These are phyloP conservation scores for Anseranas semipalmata DNA, from an alignment of 2,113 vertebrate genomes.

Conservation along the genomic window DNA sequence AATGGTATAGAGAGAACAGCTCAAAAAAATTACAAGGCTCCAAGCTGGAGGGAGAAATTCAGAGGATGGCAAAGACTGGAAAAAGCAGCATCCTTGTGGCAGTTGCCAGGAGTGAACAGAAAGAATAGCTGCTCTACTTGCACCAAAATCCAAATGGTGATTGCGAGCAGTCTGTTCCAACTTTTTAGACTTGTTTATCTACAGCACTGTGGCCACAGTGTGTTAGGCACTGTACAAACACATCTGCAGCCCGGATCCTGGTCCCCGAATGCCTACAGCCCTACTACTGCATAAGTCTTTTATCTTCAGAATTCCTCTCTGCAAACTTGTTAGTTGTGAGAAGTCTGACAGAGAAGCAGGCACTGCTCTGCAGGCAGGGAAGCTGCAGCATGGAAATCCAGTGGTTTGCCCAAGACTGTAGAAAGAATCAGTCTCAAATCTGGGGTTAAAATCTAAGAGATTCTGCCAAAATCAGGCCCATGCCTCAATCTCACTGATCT, in stretches of 20 bases:
- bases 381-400: background rate
- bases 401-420: background rate
- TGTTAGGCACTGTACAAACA: conserved; percentile 31
- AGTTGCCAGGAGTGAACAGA: background rate
- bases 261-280: background rate
- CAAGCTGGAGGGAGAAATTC: background rate
- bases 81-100: background rate
- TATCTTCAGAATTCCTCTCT: background rate
- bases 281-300: background rate
- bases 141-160: background rate
- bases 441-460: background rate
- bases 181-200: conserved; percentile 22
- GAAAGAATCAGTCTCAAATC: background rate
- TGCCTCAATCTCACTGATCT: background rate
- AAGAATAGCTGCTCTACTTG: background rate
- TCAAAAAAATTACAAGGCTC: background rate
- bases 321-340: background rate
- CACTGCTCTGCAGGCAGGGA: background rate
- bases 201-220: background rate
- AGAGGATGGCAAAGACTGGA: background rate
- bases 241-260: background rate
- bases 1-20: background rate
- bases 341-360: background rate
- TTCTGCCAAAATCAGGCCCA: background rate
- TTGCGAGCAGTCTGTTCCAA: background rate